Conservation (phyloP, 1,140 invertebrate genomes). For the Rhagoletis zephyria region DNA sequence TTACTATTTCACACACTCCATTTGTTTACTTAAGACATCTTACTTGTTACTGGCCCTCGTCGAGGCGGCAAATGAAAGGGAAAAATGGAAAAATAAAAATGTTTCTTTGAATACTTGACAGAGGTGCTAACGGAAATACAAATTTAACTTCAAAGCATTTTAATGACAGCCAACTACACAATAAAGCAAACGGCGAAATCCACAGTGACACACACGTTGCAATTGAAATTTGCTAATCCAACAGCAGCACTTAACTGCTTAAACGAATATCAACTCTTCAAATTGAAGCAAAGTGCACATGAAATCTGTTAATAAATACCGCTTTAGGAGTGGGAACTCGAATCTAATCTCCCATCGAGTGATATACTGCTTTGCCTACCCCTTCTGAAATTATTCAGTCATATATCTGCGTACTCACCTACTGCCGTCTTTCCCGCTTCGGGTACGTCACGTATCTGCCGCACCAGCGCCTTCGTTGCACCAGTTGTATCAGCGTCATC, state of each 20-base stretch:
- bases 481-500: conserved; percentile 62
- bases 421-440: background rate
- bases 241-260: background rate
- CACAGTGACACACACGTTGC: background rate
- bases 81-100: too few species aligned
- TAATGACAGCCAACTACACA: too few species aligned
- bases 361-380: background rate
- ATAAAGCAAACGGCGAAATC: background rate
- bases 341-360: background rate
- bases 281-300: too few species aligned
- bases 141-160: background rate
- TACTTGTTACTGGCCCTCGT: background rate
- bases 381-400: background rate
- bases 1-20: background rate
- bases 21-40: background rate
- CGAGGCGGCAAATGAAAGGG: background rate
- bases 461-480: background rate
- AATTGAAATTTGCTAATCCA: background rate
- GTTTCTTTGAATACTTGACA: background rate
- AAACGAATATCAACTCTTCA: too few species aligned
- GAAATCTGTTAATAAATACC: too few species aligned
- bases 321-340: background rate
- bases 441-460: background rate
- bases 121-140: background rate
- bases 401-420: background rate